Conservation (phyloP, 2,888 invertebrate species). For the Metallyticus violacea region DNA sequence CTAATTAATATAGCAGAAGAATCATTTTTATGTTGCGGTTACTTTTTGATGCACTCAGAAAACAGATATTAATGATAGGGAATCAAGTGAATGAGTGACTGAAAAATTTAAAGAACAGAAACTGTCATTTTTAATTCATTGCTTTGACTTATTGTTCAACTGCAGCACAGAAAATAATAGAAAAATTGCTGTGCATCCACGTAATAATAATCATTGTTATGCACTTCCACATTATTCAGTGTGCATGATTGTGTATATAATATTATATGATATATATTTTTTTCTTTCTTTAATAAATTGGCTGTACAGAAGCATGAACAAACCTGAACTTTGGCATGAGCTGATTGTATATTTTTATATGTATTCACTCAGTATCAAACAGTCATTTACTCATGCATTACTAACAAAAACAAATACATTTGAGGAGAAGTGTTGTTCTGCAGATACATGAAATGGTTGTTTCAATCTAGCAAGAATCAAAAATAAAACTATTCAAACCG, state of each 20-base stretch:
- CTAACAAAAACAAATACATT: not conserved
- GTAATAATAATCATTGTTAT: slow-evolving; percentile 21
- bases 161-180: not conserved
- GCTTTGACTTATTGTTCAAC: not conserved
- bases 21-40: not conserved
- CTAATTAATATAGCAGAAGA: not conserved
- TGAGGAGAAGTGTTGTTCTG: not conserved
- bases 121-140: not conserved
- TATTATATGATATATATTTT: not conserved
- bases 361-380: not conserved
- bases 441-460: not conserved
- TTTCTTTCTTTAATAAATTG: not conserved
- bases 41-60: not conserved
- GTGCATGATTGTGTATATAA: slow-evolving; percentile 10
- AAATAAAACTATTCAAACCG: slow-evolving; percentile 13
- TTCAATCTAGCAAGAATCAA: not conserved
- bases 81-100: not conserved
- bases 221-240: slow-evolving; percentile 9
- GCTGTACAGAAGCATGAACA: not conserved
- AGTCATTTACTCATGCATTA: not conserved
- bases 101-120: not conserved
- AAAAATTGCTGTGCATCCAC: slow-evolving; percentile 16
- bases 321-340: not conserved
- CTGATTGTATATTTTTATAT: slow-evolving; percentile 14
- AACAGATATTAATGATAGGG: not conserved